These are phyloP conservation scores for Phyllostomus hastatus DNA, from an alignment of 2,113 vertebrate genomes.

Conservation along the genomic window DNA sequence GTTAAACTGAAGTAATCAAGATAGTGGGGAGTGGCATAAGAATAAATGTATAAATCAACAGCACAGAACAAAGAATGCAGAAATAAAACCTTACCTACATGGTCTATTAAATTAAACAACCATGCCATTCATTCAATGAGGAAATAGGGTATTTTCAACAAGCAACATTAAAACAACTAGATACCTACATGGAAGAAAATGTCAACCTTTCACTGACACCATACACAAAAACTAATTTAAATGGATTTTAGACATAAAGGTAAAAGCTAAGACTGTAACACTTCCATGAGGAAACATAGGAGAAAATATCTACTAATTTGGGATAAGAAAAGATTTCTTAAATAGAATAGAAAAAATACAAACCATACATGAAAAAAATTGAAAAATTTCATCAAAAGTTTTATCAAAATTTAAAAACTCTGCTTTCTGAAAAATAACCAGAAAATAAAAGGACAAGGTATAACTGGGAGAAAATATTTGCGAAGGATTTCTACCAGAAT, in stretches of 20 bases:
- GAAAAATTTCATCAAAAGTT: not conserved
- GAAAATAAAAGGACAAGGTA: conserved; percentile 12
- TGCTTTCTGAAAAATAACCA: not conserved
- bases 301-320: not conserved
- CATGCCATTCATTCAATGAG: not conserved
- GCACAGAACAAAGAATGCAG: not conserved
- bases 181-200: not conserved
- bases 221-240: not conserved
- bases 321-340: not conserved
- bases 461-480: not conserved
- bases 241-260: not conserved
- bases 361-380: not conserved
- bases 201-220: not conserved
- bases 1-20: not conserved
- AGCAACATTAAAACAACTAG: not conserved
- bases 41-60: not conserved
- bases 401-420: not conserved
- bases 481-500: not conserved
- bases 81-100: not conserved
- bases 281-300: not conserved
- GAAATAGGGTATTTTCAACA: not conserved
- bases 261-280: not conserved
- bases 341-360: not conserved
- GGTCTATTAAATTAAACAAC: not conserved
- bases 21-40: not conserved